Evolutionary conservation across 2,113 vertebrate genomes (phyloP), one percentile per base, ranked within the genome.

Genomic region (Antennarius striatus): DNA sequence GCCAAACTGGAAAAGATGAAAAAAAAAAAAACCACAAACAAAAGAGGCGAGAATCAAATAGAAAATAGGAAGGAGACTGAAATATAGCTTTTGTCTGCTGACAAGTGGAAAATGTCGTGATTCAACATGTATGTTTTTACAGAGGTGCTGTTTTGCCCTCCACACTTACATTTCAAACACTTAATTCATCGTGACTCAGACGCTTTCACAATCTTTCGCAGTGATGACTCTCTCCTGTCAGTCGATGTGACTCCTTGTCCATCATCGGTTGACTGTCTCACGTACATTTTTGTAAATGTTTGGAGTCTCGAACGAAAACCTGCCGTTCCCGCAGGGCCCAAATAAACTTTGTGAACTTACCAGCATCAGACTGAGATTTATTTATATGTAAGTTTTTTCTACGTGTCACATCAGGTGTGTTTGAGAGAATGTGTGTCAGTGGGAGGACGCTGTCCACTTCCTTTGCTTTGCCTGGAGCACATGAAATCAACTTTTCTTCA

Each of bases 81-180:
- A 71, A 63, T 72, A 6, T 58, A 71, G 50, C 65, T 56, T 53
- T 87, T 80, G 77, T 79, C 56, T 79, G 42, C 46, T 64, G 62
- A 56, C 60, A 58, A 57, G 57, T 66, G 63, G 68, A 86, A 77
- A 79, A 75, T 56, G 6, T 85, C 75, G 39, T 82, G 84, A 84
- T 77, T 68, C 74, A 63, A 83, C 84, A 77, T 50, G 77, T 63
- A 64, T 71, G 70, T 69, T 82, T 81, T 77, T 66, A 71, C 15
- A 2, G 56, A 68, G 39, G 46, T 3, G 13, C 56, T 16, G 29
- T 60, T 76, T 62, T 57, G 60, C 47, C 49, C 63, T 64, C 54
- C 6, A n/a, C 69, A 67, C 51, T 58, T 61, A 81, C 77, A 72
- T 69, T 80, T 83, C 54, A 78, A 83, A 66, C 58, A 56, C 64